Conservation (phyloP, 2,113 vertebrate species). For the Recurvirostra avosetta region DNA sequence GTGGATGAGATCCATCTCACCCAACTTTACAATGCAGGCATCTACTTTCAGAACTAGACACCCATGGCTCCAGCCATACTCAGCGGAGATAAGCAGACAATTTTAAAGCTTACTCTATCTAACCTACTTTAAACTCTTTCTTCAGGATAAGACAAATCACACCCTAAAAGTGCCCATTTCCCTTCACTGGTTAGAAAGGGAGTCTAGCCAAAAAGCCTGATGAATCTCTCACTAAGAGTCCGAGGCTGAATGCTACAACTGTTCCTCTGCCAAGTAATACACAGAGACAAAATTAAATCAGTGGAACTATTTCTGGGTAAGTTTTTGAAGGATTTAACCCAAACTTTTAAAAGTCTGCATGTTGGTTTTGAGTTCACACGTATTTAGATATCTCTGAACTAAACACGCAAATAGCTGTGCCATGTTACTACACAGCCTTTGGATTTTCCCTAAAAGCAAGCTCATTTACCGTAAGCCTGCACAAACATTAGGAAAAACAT, state of each 20-base stretch:
- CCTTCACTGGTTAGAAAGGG: not conserved
- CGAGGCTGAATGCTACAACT: not conserved
- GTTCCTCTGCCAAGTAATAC: conserved; percentile 19
- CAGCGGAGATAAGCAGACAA: not conserved
- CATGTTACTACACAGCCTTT: not conserved
- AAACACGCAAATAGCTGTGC: not conserved
- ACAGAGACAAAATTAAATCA: not conserved
- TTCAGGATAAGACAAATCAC: not conserved
- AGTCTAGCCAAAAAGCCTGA: not conserved
- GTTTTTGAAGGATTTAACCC: not conserved
- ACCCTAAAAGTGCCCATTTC: not conserved
- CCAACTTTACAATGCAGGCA: not conserved
- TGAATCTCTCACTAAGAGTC: not conserved
- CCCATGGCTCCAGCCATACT: not conserved
- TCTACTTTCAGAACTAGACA: not conserved
- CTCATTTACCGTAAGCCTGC: not conserved
- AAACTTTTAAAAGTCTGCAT: not conserved
- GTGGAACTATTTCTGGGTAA: not conserved
- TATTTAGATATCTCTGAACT: not conserved
- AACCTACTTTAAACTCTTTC: not conserved
- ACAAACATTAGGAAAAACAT: not conserved
- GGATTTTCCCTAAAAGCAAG: not conserved
- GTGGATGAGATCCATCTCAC: not conserved
- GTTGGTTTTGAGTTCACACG: not conserved
- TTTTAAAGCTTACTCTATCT: not conserved